A percentile compares a stretch with the other conserved stretches of the same genome.
phyloP scores from a whole-genome alignment of 2,888 invertebrate genomes.

The Amorpha juglandis region DNA sequence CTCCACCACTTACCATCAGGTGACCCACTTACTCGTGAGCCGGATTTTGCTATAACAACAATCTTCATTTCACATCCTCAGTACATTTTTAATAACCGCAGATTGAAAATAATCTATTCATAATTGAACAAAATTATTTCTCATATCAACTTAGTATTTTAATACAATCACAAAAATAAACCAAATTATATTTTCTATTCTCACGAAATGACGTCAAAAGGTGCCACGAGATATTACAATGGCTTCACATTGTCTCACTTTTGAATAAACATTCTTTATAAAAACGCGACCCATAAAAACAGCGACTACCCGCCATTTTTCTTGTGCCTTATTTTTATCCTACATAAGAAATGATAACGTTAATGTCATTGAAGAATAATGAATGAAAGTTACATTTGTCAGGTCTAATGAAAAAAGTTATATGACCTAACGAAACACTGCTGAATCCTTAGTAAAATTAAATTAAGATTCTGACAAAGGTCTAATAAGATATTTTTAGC shows the following conservation, averaged over 20 bases:
- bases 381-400: neutral
- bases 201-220: neutral
- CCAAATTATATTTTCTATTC: neutral
- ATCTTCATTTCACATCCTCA: too few relatives aligned
- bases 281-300: slow-evolving; percentile 8
- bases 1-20: too few relatives aligned
- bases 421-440: too few relatives aligned
- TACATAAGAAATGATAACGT: neutral
- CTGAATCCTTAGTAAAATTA: too few relatives aligned
- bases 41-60: too few relatives aligned
- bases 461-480: too few relatives aligned
- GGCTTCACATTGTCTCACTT: slow-evolving; percentile 17
- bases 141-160: neutral
- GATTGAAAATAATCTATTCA: too few relatives aligned
- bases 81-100: too few relatives aligned
- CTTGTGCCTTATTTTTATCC: neutral
- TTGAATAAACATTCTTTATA: slow-evolving; percentile 22
- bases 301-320: neutral
- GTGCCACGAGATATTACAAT: neutral
- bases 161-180: slow-evolving; percentile 2
- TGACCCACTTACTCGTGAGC: too few relatives aligned
- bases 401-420: too few relatives aligned
- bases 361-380: neutral
- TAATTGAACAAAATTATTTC: too few relatives aligned
- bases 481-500: too few relatives aligned